Evolutionary conservation across 1,140 invertebrate genomes (phyloP).

Genomic region (Drosophila busckii): DNA sequence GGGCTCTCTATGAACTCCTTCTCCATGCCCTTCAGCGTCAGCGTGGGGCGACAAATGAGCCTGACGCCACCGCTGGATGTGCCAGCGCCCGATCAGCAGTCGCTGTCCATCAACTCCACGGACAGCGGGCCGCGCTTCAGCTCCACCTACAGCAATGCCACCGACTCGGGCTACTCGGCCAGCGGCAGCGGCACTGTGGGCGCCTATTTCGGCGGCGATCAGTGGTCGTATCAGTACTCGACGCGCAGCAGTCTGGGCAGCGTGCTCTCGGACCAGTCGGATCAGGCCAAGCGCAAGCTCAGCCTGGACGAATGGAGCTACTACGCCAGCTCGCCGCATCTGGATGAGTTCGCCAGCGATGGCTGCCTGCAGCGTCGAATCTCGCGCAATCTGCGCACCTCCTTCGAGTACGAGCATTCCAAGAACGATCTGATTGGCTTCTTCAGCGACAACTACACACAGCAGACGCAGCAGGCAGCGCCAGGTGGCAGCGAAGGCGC

Average conservation of each 20-base stretch:
- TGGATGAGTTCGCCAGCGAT: conserved; percentile 63
- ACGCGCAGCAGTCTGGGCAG: conserved; percentile 76
- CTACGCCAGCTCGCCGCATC: conserved; percentile 51
- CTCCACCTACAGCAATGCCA: conserved; percentile 72
- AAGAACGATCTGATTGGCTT: conserved; percentile 76
- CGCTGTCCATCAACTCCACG: conserved; percentile 43
- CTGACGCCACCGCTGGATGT: conserved; percentile 73
- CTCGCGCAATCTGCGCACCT: conserved; percentile 75
- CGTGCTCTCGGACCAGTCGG: conserved; percentile 65
- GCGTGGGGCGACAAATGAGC: conserved; percentile 61
- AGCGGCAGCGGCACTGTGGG: conserved; percentile 52
- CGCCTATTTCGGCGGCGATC: conserved; percentile 47
- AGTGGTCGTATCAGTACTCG: conserved; percentile 78
- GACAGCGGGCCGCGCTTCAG: conserved; percentile 63
- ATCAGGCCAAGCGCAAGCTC: conserved; percentile 64
- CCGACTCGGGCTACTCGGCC: conserved; percentile 75
- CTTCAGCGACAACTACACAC: conserved; percentile 65
- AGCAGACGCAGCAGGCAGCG: not conserved
- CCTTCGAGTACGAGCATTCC: conserved; percentile 77
- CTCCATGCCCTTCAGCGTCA: conserved; percentile 71
- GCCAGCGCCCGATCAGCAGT: conserved; percentile 52
- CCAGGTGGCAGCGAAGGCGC: conserved; percentile 68
- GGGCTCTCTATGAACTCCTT: conserved; percentile 75
- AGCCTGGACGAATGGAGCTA: conserved; percentile 65
- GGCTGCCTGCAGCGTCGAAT: conserved; percentile 74